phyloP scores from a whole-genome alignment of 2,113 vertebrate species.

The Paracyprichromis sp. region DNA sequence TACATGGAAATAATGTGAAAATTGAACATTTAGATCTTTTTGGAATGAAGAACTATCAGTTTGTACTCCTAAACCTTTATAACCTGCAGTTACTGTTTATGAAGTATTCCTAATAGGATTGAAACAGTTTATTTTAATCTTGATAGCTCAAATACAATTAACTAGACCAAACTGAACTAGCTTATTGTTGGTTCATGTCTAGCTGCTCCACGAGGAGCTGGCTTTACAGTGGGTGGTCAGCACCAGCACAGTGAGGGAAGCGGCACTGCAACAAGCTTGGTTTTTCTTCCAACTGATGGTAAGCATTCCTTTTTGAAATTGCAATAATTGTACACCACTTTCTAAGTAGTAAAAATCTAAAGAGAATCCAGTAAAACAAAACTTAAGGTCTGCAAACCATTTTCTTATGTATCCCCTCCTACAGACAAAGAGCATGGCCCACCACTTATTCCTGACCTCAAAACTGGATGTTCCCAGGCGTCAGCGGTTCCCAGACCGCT shows the following conservation, averaged over 20 bases:
- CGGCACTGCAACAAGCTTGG: constrained; percentile 83
- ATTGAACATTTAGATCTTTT: neutral
- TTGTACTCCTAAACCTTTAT: neutral
- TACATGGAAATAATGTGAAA: neutral
- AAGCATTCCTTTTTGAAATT: constrained; percentile 8
- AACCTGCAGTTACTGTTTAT: neutral
- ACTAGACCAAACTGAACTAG: neutral
- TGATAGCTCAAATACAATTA: neutral
- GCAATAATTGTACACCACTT: neutral
- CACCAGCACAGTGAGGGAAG: constrained; percentile 76
- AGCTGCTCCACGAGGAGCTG: constrained; percentile 87
- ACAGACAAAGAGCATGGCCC: constrained; percentile 83
- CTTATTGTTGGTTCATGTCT: neutral
- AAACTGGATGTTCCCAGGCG: constrained; percentile 72
- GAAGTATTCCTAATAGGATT: neutral
- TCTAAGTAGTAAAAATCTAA: neutral
- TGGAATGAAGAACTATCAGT: neutral
- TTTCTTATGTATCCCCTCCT: neutral
- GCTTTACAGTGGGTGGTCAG: constrained; percentile 90
- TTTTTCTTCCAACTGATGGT: constrained; percentile 91
- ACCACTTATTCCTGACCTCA: constrained; percentile 79
- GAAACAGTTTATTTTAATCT: neutral
- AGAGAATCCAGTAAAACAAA: neutral
- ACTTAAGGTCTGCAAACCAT: neutral
- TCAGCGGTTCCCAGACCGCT: constrained; percentile 82